Conservation (phyloP, 2,888 invertebrate genomes). For the Drosophila longiperda region DNA sequence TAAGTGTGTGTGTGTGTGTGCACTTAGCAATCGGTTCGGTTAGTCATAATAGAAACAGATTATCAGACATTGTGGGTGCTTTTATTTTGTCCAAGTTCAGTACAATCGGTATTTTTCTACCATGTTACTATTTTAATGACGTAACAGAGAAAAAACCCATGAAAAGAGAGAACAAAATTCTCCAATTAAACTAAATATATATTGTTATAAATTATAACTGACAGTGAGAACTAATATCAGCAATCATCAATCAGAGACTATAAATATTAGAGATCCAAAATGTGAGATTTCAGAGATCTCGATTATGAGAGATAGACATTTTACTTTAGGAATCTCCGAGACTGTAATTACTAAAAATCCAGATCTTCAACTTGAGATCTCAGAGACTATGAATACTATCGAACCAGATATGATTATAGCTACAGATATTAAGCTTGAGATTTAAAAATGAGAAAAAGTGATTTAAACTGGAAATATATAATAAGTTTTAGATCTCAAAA, state of each 20-base stretch:
- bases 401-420: background rate
- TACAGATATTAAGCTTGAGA: background rate
- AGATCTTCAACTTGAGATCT: background rate
- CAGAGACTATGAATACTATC: no score
- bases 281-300: no score
- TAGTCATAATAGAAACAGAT: conserved; percentile 52
- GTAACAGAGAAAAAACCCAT: no score
- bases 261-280: background rate
- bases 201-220: background rate
- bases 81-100: conserved; percentile 21
- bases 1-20: background rate
- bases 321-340: background rate
- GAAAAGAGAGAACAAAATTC: no score
- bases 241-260: background rate
- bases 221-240: background rate
- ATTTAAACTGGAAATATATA: background rate
- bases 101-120: background rate
- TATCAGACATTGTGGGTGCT: conserved; percentile 36
- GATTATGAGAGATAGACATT: background rate
- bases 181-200: background rate
- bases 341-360: no score
- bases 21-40: conserved; percentile 44
- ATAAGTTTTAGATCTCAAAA: background rate
- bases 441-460: background rate
- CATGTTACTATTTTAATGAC: background rate